A percentile compares a stretch with the other conserved stretches of the same genome.
phyloP scores from a whole-genome alignment of 1,140 invertebrate species.

The Drosophila guanche region DNA sequence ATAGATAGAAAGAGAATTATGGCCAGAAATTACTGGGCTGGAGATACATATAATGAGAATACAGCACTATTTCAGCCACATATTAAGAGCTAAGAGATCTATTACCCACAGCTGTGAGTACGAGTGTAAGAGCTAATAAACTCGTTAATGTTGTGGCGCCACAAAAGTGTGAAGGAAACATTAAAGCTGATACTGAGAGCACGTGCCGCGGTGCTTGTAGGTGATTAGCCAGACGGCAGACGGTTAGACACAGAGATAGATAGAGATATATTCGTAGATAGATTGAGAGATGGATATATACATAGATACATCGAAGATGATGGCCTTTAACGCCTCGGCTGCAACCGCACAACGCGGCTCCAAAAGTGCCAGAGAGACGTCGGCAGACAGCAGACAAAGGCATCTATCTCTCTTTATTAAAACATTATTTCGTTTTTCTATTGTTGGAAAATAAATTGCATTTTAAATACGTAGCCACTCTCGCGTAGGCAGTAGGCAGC shows the following conservation, averaged over 20 bases:
- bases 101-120: constrained; percentile 5
- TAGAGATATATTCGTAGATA: constrained; percentile 15
- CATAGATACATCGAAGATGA: constrained; percentile 25
- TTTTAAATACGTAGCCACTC: constrained; percentile 62
- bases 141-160: constrained; percentile 50
- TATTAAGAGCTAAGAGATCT: no score
- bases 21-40: neutral
- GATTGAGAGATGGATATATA: constrained; percentile 4
- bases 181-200: constrained; percentile 33
- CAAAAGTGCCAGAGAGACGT: no score
- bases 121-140: constrained; percentile 63
- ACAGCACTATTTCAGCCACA: no score
- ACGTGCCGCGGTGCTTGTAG: constrained; percentile 58
- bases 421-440: constrained; percentile 63
- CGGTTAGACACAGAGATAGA: constrained; percentile 20
- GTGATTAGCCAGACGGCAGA: constrained; percentile 53
- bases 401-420: constrained; percentile 69
- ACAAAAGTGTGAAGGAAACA: constrained; percentile 48
- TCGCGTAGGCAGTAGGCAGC: constrained; percentile 49
- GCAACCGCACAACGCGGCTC: constrained; percentile 4
- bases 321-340: constrained; percentile 62
- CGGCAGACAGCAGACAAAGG: constrained; percentile 19
- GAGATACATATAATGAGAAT: no score
- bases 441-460: constrained; percentile 75
- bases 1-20: neutral